phyloP scores from a whole-genome alignment of 2,888 invertebrate genomes.

The Hartigia nigra region DNA sequence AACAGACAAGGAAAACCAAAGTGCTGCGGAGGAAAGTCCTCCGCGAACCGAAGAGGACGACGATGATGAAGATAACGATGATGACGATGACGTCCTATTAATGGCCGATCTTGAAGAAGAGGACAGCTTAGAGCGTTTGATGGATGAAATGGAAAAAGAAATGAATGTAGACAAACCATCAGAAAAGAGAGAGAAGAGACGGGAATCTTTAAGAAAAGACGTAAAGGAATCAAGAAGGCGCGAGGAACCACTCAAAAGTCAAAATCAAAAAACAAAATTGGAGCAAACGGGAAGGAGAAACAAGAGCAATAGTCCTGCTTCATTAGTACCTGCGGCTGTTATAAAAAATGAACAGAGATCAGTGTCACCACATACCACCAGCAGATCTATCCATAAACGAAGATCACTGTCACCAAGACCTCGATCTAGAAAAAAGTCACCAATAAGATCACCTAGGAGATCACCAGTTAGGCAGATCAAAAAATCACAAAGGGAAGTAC shows the following conservation, averaged over 20 bases:
- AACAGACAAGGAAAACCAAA: slow-evolving; percentile 45
- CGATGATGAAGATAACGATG: slow-evolving; percentile 49
- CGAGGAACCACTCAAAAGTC: slow-evolving; percentile 29
- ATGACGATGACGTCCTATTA: slow-evolving; percentile 59
- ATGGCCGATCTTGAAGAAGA: slow-evolving; percentile 65
- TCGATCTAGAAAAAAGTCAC: slow-evolving; percentile 44
- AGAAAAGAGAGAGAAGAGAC: slow-evolving; percentile 34
- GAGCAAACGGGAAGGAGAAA: slow-evolving; percentile 25
- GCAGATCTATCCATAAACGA: slow-evolving; percentile 41
- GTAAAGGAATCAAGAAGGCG: slow-evolving; percentile 40
- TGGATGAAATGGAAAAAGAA: slow-evolving; percentile 69
- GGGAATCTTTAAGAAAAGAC: slow-evolving; percentile 19
- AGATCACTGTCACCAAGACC: slow-evolving; percentile 47
- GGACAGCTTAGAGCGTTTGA: slow-evolving; percentile 68
- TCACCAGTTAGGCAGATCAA: slow-evolving; percentile 38
- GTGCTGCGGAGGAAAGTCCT: slow-evolving; percentile 38
- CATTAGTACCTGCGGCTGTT: background rate
- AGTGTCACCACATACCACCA: slow-evolving; percentile 38
- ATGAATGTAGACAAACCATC: slow-evolving; percentile 55
- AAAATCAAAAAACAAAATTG: slow-evolving; percentile 33
- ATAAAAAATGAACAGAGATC: slow-evolving; percentile 43
- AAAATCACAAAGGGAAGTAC: slow-evolving; percentile 47
- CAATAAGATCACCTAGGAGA: slow-evolving; percentile 41
- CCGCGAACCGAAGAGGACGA: slow-evolving; percentile 28
- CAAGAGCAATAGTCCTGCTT: slow-evolving; percentile 17